A percentile compares a stretch with the other conserved stretches of the same genome.
Evolutionary conservation across 2,888 invertebrate species (phyloP).

Genomic region (Mayetiola destructor): DNA sequence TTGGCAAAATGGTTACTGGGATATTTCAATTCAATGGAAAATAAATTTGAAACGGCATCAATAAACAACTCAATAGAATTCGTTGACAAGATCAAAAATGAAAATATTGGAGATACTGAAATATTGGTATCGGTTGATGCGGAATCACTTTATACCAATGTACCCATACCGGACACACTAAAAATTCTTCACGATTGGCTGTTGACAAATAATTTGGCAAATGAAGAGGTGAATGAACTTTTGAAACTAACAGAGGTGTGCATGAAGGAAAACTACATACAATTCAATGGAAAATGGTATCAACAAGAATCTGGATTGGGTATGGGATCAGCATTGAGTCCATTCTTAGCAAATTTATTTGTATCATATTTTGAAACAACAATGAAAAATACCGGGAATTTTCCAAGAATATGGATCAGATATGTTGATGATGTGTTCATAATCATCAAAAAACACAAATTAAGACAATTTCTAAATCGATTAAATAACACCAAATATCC

Average conservation of each 20-base stretch:
- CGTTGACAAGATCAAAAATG: not conserved
- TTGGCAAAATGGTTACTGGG: not conserved
- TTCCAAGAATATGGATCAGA: not conserved
- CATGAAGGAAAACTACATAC: not conserved
- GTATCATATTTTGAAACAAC: not conserved
- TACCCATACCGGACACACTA: not conserved
- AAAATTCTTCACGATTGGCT: not conserved
- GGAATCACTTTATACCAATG: not conserved
- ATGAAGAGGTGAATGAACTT: not conserved
- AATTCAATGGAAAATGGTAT: not conserved
- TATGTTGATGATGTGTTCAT: not conserved
- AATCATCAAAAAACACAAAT: not conserved
- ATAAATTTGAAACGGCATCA: not conserved
- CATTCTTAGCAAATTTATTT: conserved; percentile 1
- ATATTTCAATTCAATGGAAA: not conserved
- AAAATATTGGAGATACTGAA: not conserved
- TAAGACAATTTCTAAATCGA: not conserved
- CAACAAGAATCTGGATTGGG: not conserved
- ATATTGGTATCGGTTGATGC: not conserved
- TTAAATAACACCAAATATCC: conserved; percentile 1
- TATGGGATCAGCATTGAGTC: not conserved
- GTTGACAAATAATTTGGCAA: not conserved
- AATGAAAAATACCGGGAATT: not conserved
- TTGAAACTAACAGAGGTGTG: not conserved
- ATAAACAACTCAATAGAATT: not conserved